Conservation (phyloP, 1,140 invertebrate genomes). For the Drosophila parabipectinata region DNA sequence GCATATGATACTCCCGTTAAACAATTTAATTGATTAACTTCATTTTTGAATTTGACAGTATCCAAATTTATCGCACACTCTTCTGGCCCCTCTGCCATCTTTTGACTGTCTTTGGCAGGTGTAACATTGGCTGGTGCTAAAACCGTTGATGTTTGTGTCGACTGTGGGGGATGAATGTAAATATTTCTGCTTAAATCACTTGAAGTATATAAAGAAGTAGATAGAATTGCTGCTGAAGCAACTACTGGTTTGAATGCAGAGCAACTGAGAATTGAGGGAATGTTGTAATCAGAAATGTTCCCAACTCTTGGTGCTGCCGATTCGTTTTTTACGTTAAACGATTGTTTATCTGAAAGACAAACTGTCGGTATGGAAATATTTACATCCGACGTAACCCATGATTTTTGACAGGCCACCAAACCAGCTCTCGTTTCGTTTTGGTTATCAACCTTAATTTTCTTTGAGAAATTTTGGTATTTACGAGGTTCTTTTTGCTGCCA, state of each 20-base stretch:
- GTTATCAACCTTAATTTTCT: conserved; percentile 15
- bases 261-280: conserved; percentile 61
- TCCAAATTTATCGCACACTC: conserved; percentile 34
- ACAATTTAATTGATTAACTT: conserved; percentile 19
- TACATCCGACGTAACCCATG: conserved; percentile 85
- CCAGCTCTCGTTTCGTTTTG: conserved; percentile 70
- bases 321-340: conserved; percentile 49
- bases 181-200: conserved; percentile 53
- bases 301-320: conserved; percentile 9
- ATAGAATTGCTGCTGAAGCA: conserved; percentile 58
- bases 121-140: conserved; percentile 57
- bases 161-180: conserved; percentile 44
- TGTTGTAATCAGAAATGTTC: conserved; percentile 43
- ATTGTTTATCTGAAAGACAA: conserved; percentile 8
- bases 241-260: conserved; percentile 89
- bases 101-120: conserved; percentile 10
- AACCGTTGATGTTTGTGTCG: conserved; percentile 83
- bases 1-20: neutral
- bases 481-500: conserved; percentile 85
- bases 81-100: conserved; percentile 16
- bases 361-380: conserved; percentile 17
- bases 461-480: conserved; percentile 70
- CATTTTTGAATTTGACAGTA: conserved; percentile 13
- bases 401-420: conserved; percentile 86
- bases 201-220: conserved; percentile 60